Evolutionary conservation across 1,140 invertebrate species (phyloP).

Genomic region (Lepidurus arcticus): DNA sequence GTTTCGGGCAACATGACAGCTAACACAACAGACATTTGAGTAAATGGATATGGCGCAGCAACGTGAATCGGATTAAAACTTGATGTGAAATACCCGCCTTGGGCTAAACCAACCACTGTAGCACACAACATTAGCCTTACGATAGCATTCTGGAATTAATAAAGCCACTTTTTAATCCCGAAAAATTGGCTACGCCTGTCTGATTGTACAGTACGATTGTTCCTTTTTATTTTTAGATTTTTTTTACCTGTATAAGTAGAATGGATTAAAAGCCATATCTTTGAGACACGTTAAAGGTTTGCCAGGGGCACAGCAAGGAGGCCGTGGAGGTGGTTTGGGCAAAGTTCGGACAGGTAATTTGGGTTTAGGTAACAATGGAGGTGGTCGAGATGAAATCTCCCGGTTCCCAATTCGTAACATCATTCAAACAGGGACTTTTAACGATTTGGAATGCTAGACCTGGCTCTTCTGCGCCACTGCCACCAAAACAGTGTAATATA

Average conservation of each 20-base stretch:
- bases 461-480: not conserved
- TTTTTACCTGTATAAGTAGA: constrained; percentile 37
- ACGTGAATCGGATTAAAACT: too few relatives aligned
- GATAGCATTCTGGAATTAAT: not conserved
- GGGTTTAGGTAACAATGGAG: constrained; percentile 20
- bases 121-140: too few relatives aligned
- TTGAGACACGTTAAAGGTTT: constrained; percentile 34
- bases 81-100: too few relatives aligned
- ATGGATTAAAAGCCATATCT: constrained; percentile 35
- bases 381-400: constrained; percentile 27
- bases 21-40: too few relatives aligned
- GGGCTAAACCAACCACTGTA: too few relatives aligned
- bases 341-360: not conserved
- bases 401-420: not conserved
- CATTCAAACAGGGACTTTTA: not conserved
- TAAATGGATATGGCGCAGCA: too few relatives aligned
- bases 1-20: too few relatives aligned
- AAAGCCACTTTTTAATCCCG: not conserved
- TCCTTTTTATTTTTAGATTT: not conserved
- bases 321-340: constrained; percentile 21
- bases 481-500: not conserved
- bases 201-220: not conserved
- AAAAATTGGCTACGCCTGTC: not conserved
- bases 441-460: not conserved
- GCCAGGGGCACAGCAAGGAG: not conserved